phyloP scores from a whole-genome alignment of 2,888 invertebrate genomes.

The Morpho achilles region DNA sequence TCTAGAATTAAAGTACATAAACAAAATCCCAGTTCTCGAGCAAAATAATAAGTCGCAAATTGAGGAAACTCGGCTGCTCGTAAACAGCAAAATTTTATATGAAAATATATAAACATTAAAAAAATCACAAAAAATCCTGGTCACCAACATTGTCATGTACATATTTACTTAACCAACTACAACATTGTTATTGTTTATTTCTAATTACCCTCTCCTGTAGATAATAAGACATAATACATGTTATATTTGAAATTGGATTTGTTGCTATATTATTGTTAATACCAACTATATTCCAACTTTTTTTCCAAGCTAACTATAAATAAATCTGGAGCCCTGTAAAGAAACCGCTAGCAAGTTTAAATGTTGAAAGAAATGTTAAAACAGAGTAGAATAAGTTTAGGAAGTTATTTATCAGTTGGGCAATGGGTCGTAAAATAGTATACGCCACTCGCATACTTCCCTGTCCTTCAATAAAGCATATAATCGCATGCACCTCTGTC shows the following conservation, averaged over 20 bases:
- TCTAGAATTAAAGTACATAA: slow-evolving; percentile 25
- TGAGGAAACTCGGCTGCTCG: slow-evolving; percentile 35
- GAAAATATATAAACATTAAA: slow-evolving; percentile 14
- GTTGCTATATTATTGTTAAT: slow-evolving; percentile 31
- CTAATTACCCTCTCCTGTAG: slow-evolving; percentile 16
- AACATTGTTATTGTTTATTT: slow-evolving; percentile 32
- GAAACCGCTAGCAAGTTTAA: slow-evolving; percentile 19
- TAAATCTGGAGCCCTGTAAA: slow-evolving; percentile 36
- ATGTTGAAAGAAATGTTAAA: slow-evolving; percentile 1
- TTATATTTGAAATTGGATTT: slow-evolving; percentile 27
- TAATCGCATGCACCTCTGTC: slow-evolving; percentile 58
- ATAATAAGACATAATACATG: slow-evolving; percentile 8
- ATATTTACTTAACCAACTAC: slow-evolving; percentile 41
- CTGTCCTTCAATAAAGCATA: slow-evolving; percentile 68
- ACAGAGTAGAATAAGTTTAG: neutral
- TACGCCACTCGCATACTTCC: slow-evolving; percentile 50
- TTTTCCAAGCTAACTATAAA: slow-evolving; percentile 12
- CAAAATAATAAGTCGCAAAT: slow-evolving; percentile 33
- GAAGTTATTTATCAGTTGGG: neutral
- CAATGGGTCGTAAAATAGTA: slow-evolving; percentile 2
- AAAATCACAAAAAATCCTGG: slow-evolving; percentile 64
- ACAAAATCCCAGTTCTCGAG: slow-evolving; percentile 12
- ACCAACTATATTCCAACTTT: slow-evolving; percentile 26
- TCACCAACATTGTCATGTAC: slow-evolving; percentile 45
- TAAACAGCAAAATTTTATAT: slow-evolving; percentile 60